phyloP scores from a whole-genome alignment of 2,888 invertebrate species.

The Dioctria linearis region DNA sequence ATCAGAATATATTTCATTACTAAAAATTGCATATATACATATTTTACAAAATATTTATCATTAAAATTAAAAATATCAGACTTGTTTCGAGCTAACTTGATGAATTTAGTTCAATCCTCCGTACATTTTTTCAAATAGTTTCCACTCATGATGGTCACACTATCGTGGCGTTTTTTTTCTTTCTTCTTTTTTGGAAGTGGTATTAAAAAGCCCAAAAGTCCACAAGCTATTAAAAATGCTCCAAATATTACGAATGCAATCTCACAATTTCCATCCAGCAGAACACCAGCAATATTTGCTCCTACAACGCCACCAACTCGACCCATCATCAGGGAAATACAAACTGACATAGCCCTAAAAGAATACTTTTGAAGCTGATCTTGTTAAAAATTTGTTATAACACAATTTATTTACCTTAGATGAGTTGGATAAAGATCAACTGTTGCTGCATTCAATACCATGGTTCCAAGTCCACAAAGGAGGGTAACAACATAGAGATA shows the following conservation, averaged over 20 bases:
- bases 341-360: slow-evolving; percentile 72
- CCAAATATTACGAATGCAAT: slow-evolving; percentile 66
- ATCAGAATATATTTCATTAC: too few relatives aligned
- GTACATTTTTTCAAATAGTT: not conserved
- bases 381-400: not conserved
- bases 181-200: slow-evolving; percentile 56
- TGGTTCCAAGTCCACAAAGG: slow-evolving; percentile 64
- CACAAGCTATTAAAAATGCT: slow-evolving; percentile 61
- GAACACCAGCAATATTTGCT: slow-evolving; percentile 11
- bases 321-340: slow-evolving; percentile 73
- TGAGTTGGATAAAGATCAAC: slow-evolving; percentile 68
- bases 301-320: slow-evolving; percentile 67
- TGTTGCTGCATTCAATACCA: slow-evolving; percentile 65
- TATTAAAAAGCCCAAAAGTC: slow-evolving; percentile 63
- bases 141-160: slow-evolving; percentile 11
- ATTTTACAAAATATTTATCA: not conserved
- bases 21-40: not conserved
- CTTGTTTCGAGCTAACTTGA: not conserved
- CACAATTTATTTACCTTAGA: slow-evolving; percentile 62
- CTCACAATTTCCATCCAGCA: not conserved
- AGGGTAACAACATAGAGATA: slow-evolving; percentile 64
- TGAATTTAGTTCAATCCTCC: not conserved
- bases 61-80: not conserved
- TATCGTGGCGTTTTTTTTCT: not conserved
- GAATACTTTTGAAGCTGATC: not conserved